A percentile compares a stretch with the other conserved stretches of the same genome.
phyloP scores from a whole-genome alignment of 2,113 vertebrate genomes.

The Cryptoleucopteryx plumbea region DNA sequence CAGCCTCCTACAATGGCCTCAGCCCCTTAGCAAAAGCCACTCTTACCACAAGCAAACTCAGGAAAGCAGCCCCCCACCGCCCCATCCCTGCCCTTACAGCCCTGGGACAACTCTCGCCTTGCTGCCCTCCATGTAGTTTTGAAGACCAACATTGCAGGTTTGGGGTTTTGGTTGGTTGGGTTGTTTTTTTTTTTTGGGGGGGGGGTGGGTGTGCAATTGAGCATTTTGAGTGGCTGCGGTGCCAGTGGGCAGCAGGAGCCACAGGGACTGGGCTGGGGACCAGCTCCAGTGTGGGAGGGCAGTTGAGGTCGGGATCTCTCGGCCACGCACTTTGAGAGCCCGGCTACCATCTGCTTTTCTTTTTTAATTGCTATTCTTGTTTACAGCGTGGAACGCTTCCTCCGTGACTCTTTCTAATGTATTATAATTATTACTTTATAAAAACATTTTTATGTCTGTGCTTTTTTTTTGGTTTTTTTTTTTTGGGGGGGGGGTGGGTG shows the following conservation, averaged over 20 bases:
- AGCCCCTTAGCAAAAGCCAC: neutral
- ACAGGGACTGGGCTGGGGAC: neutral
- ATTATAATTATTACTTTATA: constrained; percentile 33
- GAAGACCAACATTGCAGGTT: neutral
- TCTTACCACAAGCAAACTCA: neutral
- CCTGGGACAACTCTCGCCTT: neutral
- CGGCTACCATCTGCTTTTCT: neutral
- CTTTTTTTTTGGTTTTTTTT: neutral
- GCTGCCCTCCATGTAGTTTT: neutral
- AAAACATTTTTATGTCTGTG: neutral
- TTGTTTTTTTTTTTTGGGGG: neutral
- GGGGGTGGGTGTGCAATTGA: no score
- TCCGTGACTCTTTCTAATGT: constrained; percentile 24
- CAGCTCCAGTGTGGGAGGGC: fast-evolving
- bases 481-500: neutral
- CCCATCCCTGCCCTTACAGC: fast-evolving
- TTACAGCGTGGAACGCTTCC: constrained; percentile 46
- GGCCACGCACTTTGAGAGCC: neutral
- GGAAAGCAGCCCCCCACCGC: neutral
- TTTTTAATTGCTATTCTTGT: constrained; percentile 37
- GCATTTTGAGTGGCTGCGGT: neutral
- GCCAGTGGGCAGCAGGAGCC: neutral
- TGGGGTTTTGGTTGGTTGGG: neutral
- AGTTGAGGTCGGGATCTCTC: neutral
- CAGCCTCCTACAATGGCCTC: neutral